Base-by-base conservation (phyloP, 2,888 invertebrate genomes). In the Xestia ashworthii region DNA sequence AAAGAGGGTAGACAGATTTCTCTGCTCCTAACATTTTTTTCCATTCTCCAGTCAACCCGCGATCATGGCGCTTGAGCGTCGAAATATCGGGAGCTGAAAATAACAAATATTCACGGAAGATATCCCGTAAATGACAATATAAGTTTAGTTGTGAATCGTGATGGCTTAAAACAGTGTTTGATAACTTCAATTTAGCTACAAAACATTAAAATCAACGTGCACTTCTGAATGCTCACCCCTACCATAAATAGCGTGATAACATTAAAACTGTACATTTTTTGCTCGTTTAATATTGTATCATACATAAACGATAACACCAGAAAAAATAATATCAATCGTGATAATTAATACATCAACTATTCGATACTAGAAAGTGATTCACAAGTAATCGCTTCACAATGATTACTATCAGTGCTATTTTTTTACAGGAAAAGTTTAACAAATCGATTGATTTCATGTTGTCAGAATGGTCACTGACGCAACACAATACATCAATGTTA, bases 231-330 rank as follows among this genome's bases (percentile, higher is more conserved):
- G 53, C 4, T 19, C 44, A 74, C 3, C 64, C n/a, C n/a, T 46
- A 38, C 44, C 19, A 5, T 53, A 46, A 5, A 74, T 55, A 64
- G 75, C 75, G 55, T 76, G 76, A 55, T 76, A 25, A 38, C 5
- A 74, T 8, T 48, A 1, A 19, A 55, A 48, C n/a, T 5, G 14
- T 38, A n/a, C 0, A 5, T 14, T 74, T 76, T 73, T 74, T 60
- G 9, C 41, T 22, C 16, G 25, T 25, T 12, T 50, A 16, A 32
- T 16, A 60, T 74, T 60, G 14, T 41, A 48, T 19, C 8, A 72
- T 58, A 58, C 58, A 60, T 73, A 74, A 41, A 60, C 22, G 60
- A 74, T 62, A 74, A 32, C 16, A 44, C 41, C 0, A 12, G 0
- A 75, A 60, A 44, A 74, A 41, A 0, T 5, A 8, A 25, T 41